Conservation (phyloP, 2,113 vertebrate species). For the Xenus cinereus region DNA sequence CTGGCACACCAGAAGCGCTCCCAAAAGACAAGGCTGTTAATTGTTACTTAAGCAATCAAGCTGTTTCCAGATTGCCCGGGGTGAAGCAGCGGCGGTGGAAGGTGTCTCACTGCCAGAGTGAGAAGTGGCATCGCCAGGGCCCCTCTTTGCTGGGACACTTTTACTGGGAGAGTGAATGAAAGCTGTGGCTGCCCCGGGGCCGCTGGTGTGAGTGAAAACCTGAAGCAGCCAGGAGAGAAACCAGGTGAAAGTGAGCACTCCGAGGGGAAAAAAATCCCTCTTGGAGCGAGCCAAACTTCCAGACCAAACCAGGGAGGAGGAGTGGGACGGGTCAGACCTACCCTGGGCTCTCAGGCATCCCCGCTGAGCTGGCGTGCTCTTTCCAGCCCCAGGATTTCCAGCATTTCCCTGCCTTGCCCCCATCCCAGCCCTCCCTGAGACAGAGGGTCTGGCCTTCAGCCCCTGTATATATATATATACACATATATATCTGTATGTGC, state of each 20-base stretch:
- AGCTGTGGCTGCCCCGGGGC: neutral
- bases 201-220: neutral
- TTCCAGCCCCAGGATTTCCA: neutral
- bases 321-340: neutral
- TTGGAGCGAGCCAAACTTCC: neutral
- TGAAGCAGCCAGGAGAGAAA: neutral
- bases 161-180: neutral
- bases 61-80: conserved; percentile 37
- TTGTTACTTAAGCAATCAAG: conserved; percentile 63
- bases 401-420: neutral
- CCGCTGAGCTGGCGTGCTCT: neutral
- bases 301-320: neutral
- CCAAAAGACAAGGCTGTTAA: conserved; percentile 49
- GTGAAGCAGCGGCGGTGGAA: neutral
- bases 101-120: neutral
- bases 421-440: neutral
- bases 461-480: fast-evolving
- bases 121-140: neutral
- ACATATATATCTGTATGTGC: fast-evolving
- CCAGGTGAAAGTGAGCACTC: neutral
- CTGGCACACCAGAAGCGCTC: neutral
- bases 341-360: too few relatives aligned
- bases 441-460: neutral
- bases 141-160: neutral
- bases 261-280: neutral